Evolutionary conservation across 2,797 vertebrate species (phyloP), one percentile per base, ranked within the genome.

Genomic region (Euthynnus affinis): DNA sequence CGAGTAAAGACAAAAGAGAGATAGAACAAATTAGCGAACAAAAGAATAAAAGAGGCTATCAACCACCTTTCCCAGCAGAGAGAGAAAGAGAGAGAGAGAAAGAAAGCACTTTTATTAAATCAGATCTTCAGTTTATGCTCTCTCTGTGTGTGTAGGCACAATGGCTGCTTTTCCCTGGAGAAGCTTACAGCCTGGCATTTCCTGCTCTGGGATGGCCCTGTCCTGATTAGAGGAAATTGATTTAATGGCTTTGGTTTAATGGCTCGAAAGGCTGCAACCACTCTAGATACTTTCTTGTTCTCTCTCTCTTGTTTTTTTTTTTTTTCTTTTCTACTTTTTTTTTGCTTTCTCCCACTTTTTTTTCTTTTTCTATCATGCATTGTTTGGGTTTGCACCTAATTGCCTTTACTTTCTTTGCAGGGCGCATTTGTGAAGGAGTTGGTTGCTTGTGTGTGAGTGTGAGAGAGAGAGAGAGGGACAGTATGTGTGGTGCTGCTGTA

Each of bases 161-260:
- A 91, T 90, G 82, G 80, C 71, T 72, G 87, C 32, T 84, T 84
- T 66, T 86, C 90, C 91, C 76, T 59, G 0, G 76, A 74, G 91
- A 69, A 61, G 72, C 80, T 84, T 22, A n/a, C 78, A 71, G 73
- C 71, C 84, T 90, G 88, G 83, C 87, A 87, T 88, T 94, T 94
- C 93, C 93, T 93, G 91, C 85, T 90, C 82, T 71, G 83, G 81
- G 83, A 86, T 67, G 83, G 82, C 87, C 88, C 79, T 61, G 83
- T 82, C 73, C 83, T 88, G 89, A 94, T 94, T 92, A 92, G 85
- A 83, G 89, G 78, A 85, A 94, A 93, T 92, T 91, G 86, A 93
- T 92, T 93, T 92, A 92, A 92, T 92, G 81, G 84, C 74, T 91
- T 82, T 86, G 84, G 79, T 91, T 88, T 90, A 90, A 88, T 89